Evolutionary conservation across 2,888 invertebrate genomes (phyloP).

Genomic region (Linnaemya vulpina): DNA sequence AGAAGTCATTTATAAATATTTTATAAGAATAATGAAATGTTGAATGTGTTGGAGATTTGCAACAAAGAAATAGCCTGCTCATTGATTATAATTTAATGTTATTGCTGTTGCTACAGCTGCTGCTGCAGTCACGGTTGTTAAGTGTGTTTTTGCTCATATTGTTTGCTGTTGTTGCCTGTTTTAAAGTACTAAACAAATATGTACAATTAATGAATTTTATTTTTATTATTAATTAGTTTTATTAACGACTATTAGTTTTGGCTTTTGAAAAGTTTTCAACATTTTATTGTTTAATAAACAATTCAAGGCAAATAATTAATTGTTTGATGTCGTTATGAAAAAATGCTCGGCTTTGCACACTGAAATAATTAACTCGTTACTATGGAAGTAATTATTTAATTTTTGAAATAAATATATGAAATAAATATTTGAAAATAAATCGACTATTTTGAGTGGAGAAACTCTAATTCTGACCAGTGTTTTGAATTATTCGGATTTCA

Average conservation of each 20-base stretch:
- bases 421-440: too few relatives aligned
- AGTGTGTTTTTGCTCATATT: constrained; percentile 26
- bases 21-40: constrained; percentile 14
- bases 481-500: too few relatives aligned
- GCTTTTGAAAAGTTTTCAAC: constrained; percentile 1
- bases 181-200: constrained; percentile 17
- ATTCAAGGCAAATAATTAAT: constrained; percentile 10
- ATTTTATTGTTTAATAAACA: constrained; percentile 4
- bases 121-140: neutral
- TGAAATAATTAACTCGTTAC: neutral
- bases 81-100: constrained; percentile 37
- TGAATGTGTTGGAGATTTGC: constrained; percentile 17
- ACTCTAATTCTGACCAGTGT: too few relatives aligned
- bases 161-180: constrained; percentile 17
- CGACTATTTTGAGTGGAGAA: too few relatives aligned
- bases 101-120: neutral
- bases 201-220: constrained; percentile 31
- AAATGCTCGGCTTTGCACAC: neutral
- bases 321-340: too few relatives aligned
- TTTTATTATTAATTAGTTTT: constrained; percentile 34
- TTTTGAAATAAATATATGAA: too few relatives aligned
- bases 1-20: constrained; percentile 10
- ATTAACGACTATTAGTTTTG: constrained; percentile 51
- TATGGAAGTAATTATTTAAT: too few relatives aligned
- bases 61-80: constrained; percentile 5